A percentile compares a stretch with the other conserved stretches of the same genome.
phyloP scores from a whole-genome alignment of 2,797 vertebrate genomes.

The Centroberyx gerrardi region DNA sequence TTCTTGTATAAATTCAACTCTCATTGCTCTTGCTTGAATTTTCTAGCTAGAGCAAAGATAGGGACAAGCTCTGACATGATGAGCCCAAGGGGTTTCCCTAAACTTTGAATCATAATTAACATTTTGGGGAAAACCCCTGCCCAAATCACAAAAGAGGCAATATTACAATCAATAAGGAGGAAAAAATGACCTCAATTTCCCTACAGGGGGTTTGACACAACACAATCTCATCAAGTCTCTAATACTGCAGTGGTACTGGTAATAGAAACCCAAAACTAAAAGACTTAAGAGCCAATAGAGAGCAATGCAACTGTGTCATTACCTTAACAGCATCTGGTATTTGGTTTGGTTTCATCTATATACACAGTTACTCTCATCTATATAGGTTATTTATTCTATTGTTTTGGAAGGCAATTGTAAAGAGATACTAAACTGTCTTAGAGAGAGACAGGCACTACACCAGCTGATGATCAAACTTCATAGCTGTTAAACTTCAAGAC shows the following conservation, averaged over 20 bases:
- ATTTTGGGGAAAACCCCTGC: background rate
- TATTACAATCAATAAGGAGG: background rate
- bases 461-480: constrained; percentile 55
- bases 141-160: constrained; percentile 2
- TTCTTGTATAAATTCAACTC: too few relatives aligned
- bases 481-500: background rate
- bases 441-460: constrained; percentile 43
- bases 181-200: background rate
- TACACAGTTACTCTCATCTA: background rate
- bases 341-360: background rate
- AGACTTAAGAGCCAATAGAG: background rate
- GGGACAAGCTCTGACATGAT: constrained; percentile 6
- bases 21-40: constrained; percentile 1
- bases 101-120: constrained; percentile 14
- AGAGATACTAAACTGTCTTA: constrained; percentile 16
- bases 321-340: background rate
- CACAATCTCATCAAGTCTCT: background rate
- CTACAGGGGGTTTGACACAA: background rate
- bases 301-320: background rate
- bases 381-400: background rate
- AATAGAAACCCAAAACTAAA: background rate
- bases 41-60: constrained; percentile 17
- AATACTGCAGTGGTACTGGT: background rate
- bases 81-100: background rate
- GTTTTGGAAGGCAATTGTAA: constrained; percentile 30